phyloP scores from a whole-genome alignment of 2,113 vertebrate species.

The Corythornis cristatus region DNA sequence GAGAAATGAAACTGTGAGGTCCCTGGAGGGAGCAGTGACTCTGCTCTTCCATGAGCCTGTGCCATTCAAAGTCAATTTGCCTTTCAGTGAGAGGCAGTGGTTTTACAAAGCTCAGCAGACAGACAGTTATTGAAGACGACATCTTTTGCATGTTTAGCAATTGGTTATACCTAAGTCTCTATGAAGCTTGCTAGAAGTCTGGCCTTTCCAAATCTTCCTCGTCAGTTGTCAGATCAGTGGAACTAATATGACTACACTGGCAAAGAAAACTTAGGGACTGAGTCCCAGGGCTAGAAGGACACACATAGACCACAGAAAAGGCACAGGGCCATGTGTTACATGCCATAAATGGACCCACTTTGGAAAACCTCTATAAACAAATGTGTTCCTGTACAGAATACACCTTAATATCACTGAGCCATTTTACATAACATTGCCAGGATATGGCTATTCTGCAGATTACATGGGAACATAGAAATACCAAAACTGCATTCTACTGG shows the following conservation, averaged over 20 bases:
- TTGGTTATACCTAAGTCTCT: background rate
- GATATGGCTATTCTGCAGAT: fast-evolving
- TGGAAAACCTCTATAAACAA: background rate
- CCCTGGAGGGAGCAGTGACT: background rate
- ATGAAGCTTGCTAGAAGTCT: background rate
- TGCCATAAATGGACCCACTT: background rate
- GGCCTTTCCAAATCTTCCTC: background rate
- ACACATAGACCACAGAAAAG: background rate
- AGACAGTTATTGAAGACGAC: fast-evolving
- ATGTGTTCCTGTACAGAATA: background rate
- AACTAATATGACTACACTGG: background rate
- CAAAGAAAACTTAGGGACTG: background rate
- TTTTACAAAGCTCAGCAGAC: background rate
- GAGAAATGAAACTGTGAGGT: background rate
- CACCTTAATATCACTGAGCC: background rate
- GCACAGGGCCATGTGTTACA: background rate
- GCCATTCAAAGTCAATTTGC: background rate
- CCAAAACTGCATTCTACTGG: background rate
- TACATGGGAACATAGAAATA: background rate
- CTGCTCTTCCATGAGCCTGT: background rate
- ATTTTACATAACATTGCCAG: background rate
- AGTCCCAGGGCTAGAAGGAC: background rate
- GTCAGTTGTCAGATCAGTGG: background rate
- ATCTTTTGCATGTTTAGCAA: background rate
- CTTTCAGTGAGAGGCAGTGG: background rate